Conservation (phyloP, 2,888 invertebrate genomes). For the Monoplex corrugatus region DNA sequence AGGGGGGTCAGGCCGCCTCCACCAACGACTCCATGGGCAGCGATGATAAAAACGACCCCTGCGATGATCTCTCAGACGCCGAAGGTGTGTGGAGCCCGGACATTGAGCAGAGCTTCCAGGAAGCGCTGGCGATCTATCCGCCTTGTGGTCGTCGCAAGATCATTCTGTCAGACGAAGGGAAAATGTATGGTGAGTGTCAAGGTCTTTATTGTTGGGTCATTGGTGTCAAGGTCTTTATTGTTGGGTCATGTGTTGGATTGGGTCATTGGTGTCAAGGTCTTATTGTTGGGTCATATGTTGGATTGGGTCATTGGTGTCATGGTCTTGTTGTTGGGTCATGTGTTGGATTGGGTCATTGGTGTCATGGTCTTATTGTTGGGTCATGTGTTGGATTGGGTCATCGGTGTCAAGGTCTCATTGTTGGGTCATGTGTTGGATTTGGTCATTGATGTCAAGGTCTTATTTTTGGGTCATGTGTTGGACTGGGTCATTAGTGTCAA, state of each 20-base stretch:
- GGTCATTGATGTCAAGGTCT: slow-evolving; percentile 84
- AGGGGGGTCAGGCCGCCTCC: slow-evolving; percentile 55
- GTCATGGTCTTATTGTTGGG: neutral
- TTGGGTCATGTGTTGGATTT: no score
- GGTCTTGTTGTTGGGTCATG: no score
- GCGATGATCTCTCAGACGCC: slow-evolving; percentile 95
- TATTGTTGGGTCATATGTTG: no score
- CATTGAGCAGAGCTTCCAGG: slow-evolving; percentile 99
- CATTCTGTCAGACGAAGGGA: slow-evolving; percentile 99
- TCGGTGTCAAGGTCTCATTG: slow-evolving; percentile 83
- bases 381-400: neutral
- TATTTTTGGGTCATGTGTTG: no score
- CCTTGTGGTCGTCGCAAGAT: slow-evolving; percentile 99
- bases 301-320: no score
- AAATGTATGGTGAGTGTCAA: slow-evolving; percentile 99
- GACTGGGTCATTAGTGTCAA: slow-evolving; percentile 83
- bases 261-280: slow-evolving; percentile 83
- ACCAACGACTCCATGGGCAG: slow-evolving; percentile 54
- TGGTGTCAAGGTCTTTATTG: slow-evolving; percentile 82
- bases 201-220: neutral
- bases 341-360: slow-evolving; percentile 84
- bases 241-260: no score
- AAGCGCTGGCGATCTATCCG: slow-evolving; percentile 99
- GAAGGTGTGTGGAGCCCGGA: slow-evolving; percentile 99
- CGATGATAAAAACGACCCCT: slow-evolving; percentile 86